Evolutionary conservation across 2,797 vertebrate genomes (phyloP), one percentile per base, ranked within the genome.

Genomic region (Tapirus indicus): DNA sequence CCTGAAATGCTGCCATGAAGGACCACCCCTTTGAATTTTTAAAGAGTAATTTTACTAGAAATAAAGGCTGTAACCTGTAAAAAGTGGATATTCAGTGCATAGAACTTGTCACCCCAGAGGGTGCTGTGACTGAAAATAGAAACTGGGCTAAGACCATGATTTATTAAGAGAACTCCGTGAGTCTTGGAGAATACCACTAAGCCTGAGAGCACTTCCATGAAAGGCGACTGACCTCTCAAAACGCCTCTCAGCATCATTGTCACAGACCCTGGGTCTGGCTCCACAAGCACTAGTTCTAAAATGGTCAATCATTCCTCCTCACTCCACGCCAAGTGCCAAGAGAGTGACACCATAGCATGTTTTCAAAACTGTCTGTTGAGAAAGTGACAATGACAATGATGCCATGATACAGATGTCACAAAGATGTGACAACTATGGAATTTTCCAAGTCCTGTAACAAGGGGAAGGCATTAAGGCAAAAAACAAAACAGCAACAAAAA

Each of bases 281-380:
- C 83, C 35, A 91, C 0, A 0, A 68, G 25, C 68, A 64, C 1
- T 4, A 38, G 66, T 54, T 97, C 93, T 71, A 66, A 96, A 93
- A 95, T 13, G 92, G 66, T 68, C 92, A 96, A 17, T 79, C 79
- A 93, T 74, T 23, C 83, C 60, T 89, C 86, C 52, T 17, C 1
- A 4, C 35, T 77, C 44, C 72, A 96, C 7, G 41, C 64, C 44
- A 79, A 27, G 35, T 56, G 83, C 87, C 87, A 95, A 71, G n/a
- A 77, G 71, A 85, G 25, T 93, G 89, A 97, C 0, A 0, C 56
- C 54, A 88, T 13, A 10, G 69, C 71, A 38, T 77, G 87, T 62
- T 96, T 93, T 97, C 91, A 90, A 96, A 96, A 69, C 79, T 83
- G 74, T 29, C 86, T 0, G 1, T 35, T 94, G 85, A 97, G 52